Evolutionary conservation across 2,113 vertebrate genomes (phyloP), one percentile per base, ranked within the genome.

Genomic region (Herpailurus yagouaroundi): DNA sequence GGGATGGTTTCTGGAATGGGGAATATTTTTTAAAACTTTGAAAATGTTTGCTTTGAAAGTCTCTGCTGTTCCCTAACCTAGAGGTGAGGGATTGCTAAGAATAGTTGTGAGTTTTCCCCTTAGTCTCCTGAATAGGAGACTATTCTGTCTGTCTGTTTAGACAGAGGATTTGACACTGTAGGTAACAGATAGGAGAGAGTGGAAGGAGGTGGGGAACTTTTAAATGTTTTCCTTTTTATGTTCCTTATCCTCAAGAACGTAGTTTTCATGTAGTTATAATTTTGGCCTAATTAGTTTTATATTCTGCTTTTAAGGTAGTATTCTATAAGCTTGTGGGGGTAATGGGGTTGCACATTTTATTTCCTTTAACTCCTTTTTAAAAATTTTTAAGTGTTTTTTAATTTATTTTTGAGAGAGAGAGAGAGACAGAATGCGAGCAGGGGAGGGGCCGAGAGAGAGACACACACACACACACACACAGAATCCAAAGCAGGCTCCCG

Each of bases 11-110:
- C 33, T 94, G 82, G 55, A 88, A 57, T 69, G 41, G 6, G 29
- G 41, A 73, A 11, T 45, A 23, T 74, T 73, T 91, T 95, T 87
- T 27, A 50, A 55, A 96, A 90, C 41, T 74, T 85, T 71, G 66
- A 87, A 85, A 97, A 41, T 94, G 12, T 87, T 86, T 97, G 23
- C 41, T 79, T 60, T 60, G 57, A 90, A 85, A 97, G n/a, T 94
- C 12, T 83, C 71, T 97, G 29, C 41, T 79, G 86, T 91, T 68
- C 29, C 18, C 55, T 94, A 45, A 85, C 50, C 41, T 68, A 60
- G 48, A 84, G 55, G 27, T 69, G 16, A 77, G 55, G 33, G 18
- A 79, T 80, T 77, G 10, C 68, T 73, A 73, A 95, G 25, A 77
- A 77, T 50, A 84, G 11, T 50, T 55, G 6, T 91, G 29, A 0